Percentiles rank a stretch among this genome's conserved stretches.
Conservation (phyloP, 2,888 invertebrate species). For the Eupeodes latifasciatus region DNA sequence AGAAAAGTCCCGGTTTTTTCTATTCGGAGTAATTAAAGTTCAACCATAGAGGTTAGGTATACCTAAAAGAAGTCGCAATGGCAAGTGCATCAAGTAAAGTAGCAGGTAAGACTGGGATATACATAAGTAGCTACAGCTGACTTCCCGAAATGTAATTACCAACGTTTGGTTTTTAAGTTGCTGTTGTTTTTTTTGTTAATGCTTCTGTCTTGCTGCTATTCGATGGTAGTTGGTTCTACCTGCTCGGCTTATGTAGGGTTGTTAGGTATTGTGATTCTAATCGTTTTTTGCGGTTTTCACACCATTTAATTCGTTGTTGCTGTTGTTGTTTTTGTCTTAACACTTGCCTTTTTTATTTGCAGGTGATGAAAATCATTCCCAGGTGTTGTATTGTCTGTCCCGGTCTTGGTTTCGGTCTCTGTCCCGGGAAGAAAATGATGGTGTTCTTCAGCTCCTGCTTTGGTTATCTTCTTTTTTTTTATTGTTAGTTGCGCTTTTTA, state of each 20-base stretch:
- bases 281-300: slow-evolving; percentile 73
- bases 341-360: slow-evolving; percentile 34
- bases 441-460: slow-evolving; percentile 41
- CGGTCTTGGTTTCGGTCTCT: too few species aligned
- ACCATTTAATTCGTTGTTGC: slow-evolving; percentile 62
- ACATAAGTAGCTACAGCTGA: not conserved
- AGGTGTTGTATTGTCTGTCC: slow-evolving; percentile 66
- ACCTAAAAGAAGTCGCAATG: too few species aligned
- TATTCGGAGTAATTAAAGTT: slow-evolving; percentile 65
- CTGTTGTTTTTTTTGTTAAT: slow-evolving; percentile 24
- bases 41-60: slow-evolving; percentile 24
- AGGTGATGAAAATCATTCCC: slow-evolving; percentile 71
- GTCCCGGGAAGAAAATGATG: not conserved
- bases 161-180: slow-evolving; percentile 24
- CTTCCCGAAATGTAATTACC: slow-evolving; percentile 74
- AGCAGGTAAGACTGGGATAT: slow-evolving; percentile 18
- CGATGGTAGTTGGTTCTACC: not conserved
- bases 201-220: slow-evolving; percentile 12
- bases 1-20: slow-evolving; percentile 55
- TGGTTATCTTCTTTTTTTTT: slow-evolving; percentile 38
- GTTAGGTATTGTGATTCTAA: slow-evolving; percentile 69
- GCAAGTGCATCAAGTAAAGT: slow-evolving; percentile 9
- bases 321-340: slow-evolving; percentile 7
- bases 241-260: not conserved
- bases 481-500: not conserved